Evolutionary conservation across 1,140 invertebrate species (phyloP), one percentile per base, ranked within the genome.

Genomic region (Mercenaria mercenaria): DNA sequence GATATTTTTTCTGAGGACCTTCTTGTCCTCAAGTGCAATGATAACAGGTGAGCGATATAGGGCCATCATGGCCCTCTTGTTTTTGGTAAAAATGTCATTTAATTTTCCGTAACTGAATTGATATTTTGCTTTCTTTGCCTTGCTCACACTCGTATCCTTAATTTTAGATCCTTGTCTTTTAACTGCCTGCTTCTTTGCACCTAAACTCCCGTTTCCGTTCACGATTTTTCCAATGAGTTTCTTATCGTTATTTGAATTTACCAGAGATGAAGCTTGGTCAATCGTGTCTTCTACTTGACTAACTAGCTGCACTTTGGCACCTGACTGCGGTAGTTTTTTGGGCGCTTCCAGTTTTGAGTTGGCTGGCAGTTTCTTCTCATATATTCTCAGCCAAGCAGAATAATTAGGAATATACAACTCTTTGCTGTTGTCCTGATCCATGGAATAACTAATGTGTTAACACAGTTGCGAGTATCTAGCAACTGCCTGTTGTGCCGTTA

Each of bases 31-130:
- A n/a, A n/a, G n/a, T n/a, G n/a, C n/a, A n/a, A n/a, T n/a, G n/a
- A n/a, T n/a, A n/a, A n/a, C n/a, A n/a, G n/a, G n/a, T n/a, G n/a
- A n/a, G n/a, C n/a, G n/a, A n/a, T n/a, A n/a, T n/a, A n/a, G n/a
- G n/a, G n/a, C n/a, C n/a, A n/a, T n/a, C n/a, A n/a, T n/a, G n/a
- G n/a, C n/a, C n/a, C n/a, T n/a, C n/a, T n/a, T n/a, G n/a, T n/a
- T 64, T 64, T 64, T 64, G n/a, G n/a, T 29, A 29, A 64, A 64
- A n/a, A 64, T 64, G 59, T 64, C 59, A 29, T 64, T 64, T 64
- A 64, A 64, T 29, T 64, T 26, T 4, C 59, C 59, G 59, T 64
- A 64, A 64, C 59, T 64, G 59, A 64, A 64, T 29, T 64, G 23
- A 59, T 23, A 26, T 29, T 64, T 64, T 64, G n/a, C n/a, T 64